phyloP scores from a whole-genome alignment of 2,113 vertebrate species.

The Tylochromis polylepis region DNA sequence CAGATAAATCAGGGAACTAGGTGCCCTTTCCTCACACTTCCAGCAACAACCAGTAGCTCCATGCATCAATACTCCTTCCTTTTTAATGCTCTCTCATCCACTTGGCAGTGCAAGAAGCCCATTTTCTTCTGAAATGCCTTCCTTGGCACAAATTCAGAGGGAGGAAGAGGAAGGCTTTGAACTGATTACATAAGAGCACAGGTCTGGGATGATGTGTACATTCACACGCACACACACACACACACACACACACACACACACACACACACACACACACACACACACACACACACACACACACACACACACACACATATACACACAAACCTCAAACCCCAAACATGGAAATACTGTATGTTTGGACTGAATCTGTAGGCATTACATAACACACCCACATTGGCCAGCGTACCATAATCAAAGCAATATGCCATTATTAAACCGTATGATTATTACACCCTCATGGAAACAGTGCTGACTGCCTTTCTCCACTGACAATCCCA shows the following conservation, averaged over 20 bases:
- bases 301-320: background rate
- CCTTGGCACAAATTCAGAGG: background rate
- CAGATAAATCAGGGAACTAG: background rate
- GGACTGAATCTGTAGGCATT: constrained; percentile 24
- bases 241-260: background rate
- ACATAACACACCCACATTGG: constrained; percentile 34
- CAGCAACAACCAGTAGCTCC: background rate
- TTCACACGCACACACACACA: background rate
- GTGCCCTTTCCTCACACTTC: constrained; percentile 2
- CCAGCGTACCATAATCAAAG: background rate
- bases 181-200: background rate
- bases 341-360: background rate
- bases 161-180: background rate
- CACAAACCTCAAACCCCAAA: background rate
- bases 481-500: background rate
- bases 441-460: background rate
- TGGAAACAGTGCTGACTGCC: constrained; percentile 3
- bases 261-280: background rate
- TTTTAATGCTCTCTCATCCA: background rate
- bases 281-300: background rate
- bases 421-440: constrained; percentile 15
- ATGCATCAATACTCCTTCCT: background rate
- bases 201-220: background rate
- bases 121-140: background rate
- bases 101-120: background rate